Percentiles rank a stretch among this genome's conserved stretches.
These are phyloP conservation scores for Scaptomyza parva DNA, from an alignment of 2,888 invertebrate species.

Conservation along the genomic window DNA sequence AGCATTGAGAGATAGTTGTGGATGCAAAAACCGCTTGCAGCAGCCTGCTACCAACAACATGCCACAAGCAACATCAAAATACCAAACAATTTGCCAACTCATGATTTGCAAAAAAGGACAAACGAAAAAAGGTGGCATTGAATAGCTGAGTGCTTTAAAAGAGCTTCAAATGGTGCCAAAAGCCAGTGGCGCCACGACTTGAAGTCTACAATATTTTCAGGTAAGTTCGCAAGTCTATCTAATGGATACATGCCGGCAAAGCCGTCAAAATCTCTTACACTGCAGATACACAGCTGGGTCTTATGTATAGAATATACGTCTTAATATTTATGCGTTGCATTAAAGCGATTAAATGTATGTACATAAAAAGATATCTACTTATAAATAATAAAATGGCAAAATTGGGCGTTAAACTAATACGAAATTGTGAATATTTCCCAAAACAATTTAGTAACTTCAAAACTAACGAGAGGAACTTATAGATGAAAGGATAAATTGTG, in stretches of 20 bases:
- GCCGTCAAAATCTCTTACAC: too few relatives aligned
- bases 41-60: slow-evolving; percentile 2
- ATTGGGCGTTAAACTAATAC: too few relatives aligned
- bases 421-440: too few relatives aligned
- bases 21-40: slow-evolving; percentile 47
- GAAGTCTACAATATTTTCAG: slow-evolving; percentile 7
- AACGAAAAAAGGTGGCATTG: slow-evolving; percentile 16
- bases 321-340: neutral
- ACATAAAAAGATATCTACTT: neutral
- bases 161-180: neutral
- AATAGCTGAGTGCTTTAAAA: slow-evolving; percentile 22
- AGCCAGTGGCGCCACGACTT: slow-evolving; percentile 21
- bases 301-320: neutral
- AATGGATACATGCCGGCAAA: neutral
- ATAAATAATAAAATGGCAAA: too few relatives aligned
- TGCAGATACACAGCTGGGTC: neutral
- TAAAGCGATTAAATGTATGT: neutral
- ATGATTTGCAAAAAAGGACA: slow-evolving; percentile 34
- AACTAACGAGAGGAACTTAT: too few relatives aligned
- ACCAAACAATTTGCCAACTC: slow-evolving; percentile 57
- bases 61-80: slow-evolving; percentile 23
- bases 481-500: too few relatives aligned
- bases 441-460: too few relatives aligned
- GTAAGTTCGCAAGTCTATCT: neutral
- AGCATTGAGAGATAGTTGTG: slow-evolving; percentile 9